A percentile compares a stretch with the other conserved stretches of the same genome.
Evolutionary conservation across 92 coral and sea anemone species (phyloP).

Genomic region (Zoanthus gigantus): DNA sequence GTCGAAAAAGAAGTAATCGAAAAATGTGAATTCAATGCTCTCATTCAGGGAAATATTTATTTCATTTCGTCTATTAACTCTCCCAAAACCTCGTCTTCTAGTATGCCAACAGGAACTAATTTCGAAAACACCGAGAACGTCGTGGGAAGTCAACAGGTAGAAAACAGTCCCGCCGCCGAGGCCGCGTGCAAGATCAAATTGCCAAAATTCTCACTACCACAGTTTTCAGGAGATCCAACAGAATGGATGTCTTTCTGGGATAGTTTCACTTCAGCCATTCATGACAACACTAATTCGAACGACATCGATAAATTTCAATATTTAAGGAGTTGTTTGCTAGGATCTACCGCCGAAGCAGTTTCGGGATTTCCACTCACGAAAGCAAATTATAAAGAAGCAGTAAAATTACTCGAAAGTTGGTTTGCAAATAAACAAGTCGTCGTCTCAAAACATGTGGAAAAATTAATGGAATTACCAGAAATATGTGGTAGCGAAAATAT

Average conservation of each 20-base stretch:
- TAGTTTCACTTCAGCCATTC: constrained; percentile 45
- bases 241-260: constrained; percentile 56
- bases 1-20: background rate
- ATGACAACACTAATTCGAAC: constrained; percentile 12
- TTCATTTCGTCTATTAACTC: background rate
- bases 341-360: constrained; percentile 45
- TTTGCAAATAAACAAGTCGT: constrained; percentile 45
- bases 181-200: background rate
- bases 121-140: background rate
- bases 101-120: background rate
- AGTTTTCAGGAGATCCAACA: background rate
- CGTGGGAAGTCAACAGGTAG: background rate
- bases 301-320: constrained; percentile 52
- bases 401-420: constrained; percentile 31
- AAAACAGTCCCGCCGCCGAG: no score
- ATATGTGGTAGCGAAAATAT: constrained; percentile 1
- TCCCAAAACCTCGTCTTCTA: background rate
- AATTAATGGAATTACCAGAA: constrained; percentile 23
- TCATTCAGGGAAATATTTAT: background rate
- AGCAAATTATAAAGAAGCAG: constrained; percentile 50
- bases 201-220: background rate
- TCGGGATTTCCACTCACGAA: constrained; percentile 35
- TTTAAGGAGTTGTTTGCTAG: constrained; percentile 21
- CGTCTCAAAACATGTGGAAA: constrained; percentile 21
- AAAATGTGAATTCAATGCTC: background rate